Percentiles rank a stretch among this genome's conserved stretches.
These are phyloP conservation scores for Ganaspis brasiliensis DNA, from an alignment of 2,888 invertebrate genomes.

Conservation along the genomic window DNA sequence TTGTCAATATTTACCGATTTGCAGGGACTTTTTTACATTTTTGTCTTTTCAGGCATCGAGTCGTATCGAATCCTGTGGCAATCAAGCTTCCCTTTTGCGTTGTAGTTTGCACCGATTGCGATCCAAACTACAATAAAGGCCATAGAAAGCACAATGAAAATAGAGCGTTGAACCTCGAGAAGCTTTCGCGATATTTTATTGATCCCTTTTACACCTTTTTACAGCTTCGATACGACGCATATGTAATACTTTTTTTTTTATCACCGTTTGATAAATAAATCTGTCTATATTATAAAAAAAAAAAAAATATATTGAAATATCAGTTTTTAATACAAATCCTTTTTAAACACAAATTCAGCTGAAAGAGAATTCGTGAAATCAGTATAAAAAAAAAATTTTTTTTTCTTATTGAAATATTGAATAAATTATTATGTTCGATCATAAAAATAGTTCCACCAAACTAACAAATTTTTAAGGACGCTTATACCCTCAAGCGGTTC, in stretches of 20 bases:
- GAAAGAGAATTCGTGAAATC: no score
- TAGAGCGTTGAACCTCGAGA: constrained; percentile 11
- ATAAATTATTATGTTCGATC: no score
- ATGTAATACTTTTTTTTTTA: background rate
- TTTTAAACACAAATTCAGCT: no score
- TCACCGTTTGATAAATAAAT: no score
- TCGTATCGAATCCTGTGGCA: background rate
- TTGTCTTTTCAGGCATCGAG: background rate
- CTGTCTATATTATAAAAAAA: no score
- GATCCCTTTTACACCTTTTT: background rate
- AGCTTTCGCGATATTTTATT: constrained; percentile 9
- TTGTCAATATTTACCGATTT: background rate
- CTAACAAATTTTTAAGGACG: no score
- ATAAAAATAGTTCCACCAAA: no score
- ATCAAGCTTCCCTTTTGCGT: constrained; percentile 15
- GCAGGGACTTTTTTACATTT: constrained; percentile 6
- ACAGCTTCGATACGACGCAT: background rate
- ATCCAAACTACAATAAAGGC: constrained; percentile 2
- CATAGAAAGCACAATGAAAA: constrained; percentile 9
- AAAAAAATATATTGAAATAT: no score
- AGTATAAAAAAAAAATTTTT: no score
- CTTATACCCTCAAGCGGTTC: no score
- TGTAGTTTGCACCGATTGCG: background rate
- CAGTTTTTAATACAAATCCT: no score
- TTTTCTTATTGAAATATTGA: no score